Percentiles rank a stretch among this genome's conserved stretches.
Evolutionary conservation across 2,113 vertebrate genomes (phyloP).

Genomic region (Stomatorhinus ivindoensis): DNA sequence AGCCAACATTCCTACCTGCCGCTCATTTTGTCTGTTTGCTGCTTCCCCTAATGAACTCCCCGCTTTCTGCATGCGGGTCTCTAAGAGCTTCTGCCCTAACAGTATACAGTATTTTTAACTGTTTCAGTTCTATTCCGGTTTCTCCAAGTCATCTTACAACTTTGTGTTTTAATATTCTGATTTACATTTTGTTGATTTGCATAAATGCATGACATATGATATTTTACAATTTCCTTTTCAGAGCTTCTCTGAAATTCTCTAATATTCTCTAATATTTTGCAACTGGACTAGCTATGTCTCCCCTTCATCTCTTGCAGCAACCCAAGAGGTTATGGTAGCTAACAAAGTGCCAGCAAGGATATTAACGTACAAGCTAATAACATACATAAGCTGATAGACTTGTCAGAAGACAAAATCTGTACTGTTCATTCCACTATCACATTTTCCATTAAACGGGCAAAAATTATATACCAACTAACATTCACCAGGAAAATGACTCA

Average conservation of each 20-base stretch:
- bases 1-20: neutral
- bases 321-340: neutral
- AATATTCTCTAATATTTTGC: too few relatives aligned
- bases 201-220: neutral
- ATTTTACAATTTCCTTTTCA: neutral
- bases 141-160: neutral
- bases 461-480: neutral
- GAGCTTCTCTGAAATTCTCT: too few relatives aligned
- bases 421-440: too few relatives aligned
- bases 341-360: neutral
- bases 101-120: neutral
- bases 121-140: neutral
- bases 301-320: neutral
- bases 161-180: neutral
- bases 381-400: neutral
- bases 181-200: neutral
- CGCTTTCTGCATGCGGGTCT: neutral
- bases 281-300: neutral
- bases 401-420: neutral
- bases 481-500: neutral
- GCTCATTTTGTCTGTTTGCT: neutral
- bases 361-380: neutral
- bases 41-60: neutral
- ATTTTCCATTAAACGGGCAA: neutral
- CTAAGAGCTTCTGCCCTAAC: neutral